phyloP scores from a whole-genome alignment of 37 sponge, comb jelly and placozoan species.

The Amphimedon queenslandica region DNA sequence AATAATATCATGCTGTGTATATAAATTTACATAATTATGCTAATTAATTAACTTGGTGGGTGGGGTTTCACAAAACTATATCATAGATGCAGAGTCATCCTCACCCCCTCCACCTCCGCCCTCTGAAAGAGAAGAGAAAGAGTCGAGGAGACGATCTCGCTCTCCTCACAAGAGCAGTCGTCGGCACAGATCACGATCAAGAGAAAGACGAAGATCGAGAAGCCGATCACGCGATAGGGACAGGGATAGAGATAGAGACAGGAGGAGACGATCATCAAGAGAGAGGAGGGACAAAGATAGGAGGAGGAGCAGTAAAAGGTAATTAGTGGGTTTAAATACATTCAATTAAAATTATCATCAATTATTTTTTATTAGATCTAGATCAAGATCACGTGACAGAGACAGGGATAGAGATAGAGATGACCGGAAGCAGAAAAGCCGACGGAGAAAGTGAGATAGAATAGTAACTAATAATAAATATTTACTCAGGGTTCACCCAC shows the following conservation, averaged over 20 bases:
- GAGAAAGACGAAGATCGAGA: neutral
- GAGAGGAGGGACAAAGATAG: constrained; percentile 12
- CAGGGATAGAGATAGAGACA: constrained; percentile 12
- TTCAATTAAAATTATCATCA: too few species aligned
- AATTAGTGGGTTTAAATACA: too few species aligned
- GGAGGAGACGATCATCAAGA: neutral
- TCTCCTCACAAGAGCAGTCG: constrained; percentile 3
- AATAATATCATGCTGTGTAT: too few species aligned
- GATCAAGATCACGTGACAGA: constrained; percentile 28
- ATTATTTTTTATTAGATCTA: too few species aligned
- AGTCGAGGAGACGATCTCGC: neutral
- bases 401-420: constrained; percentile 14
- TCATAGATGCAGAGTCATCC: too few species aligned
- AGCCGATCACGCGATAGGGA: neutral
- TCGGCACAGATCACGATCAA: neutral
- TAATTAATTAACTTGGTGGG: too few species aligned
- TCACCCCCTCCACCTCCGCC: neutral
- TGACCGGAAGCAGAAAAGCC: constrained; percentile 1
- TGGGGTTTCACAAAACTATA: too few species aligned
- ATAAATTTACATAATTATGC: too few species aligned
- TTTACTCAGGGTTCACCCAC: constrained; percentile 15
- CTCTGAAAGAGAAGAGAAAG: neutral
- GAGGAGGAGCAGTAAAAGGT: neutral
- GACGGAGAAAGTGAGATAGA: constrained; percentile 12
- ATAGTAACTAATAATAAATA: neutral